Evolutionary conservation across 2,888 invertebrate species (phyloP).

Genomic region (Myopa testacea): DNA sequence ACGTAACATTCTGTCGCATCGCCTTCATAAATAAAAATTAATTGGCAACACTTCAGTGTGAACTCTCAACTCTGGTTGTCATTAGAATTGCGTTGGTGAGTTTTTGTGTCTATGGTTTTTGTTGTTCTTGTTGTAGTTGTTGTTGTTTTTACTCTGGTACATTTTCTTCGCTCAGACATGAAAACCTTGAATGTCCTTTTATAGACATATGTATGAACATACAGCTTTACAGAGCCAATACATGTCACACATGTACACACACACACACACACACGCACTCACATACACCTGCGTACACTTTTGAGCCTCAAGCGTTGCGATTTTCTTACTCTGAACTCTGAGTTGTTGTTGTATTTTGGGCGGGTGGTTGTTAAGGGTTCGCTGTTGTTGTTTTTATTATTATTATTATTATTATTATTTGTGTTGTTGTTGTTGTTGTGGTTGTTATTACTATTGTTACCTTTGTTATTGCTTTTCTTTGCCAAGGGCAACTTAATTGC

Average conservation of each 20-base stretch:
- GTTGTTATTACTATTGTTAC: background rate
- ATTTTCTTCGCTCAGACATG: slow-evolving; percentile 2
- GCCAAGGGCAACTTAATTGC: background rate
- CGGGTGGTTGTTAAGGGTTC: background rate
- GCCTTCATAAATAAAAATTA: too few relatives aligned
- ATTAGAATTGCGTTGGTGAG: background rate
- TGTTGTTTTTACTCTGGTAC: too few relatives aligned
- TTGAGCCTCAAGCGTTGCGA: background rate
- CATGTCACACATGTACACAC: background rate
- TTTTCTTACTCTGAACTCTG: too few relatives aligned
- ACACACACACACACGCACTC: background rate
- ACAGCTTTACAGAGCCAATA: background rate
- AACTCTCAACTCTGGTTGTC: too few relatives aligned
- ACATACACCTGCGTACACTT: background rate
- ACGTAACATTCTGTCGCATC: too few relatives aligned
- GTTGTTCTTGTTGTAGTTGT: too few relatives aligned
- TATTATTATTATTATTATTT: too few relatives aligned
- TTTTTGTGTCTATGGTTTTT: background rate
- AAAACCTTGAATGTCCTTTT: background rate
- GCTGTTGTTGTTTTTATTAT: background rate
- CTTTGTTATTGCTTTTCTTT: background rate
- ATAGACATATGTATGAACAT: background rate
- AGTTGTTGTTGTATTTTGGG: background rate
- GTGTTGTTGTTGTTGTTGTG: too few relatives aligned
- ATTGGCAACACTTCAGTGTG: too few relatives aligned